phyloP scores from a whole-genome alignment of 2,113 vertebrate species.

The Takifugu flavidus region DNA sequence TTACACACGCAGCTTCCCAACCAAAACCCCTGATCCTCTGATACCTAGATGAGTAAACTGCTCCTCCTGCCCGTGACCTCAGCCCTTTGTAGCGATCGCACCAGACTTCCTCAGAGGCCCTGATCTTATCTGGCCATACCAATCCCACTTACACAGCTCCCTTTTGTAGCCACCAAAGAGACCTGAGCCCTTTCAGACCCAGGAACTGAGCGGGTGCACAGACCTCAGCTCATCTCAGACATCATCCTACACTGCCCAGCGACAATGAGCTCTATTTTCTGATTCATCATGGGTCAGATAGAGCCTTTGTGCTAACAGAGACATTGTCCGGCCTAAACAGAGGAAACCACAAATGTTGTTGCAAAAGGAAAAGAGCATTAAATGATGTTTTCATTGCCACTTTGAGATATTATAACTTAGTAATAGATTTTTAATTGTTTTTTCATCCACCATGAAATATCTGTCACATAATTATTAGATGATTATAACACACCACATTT shows the following conservation, averaged over 20 bases:
- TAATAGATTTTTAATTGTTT: too few species aligned
- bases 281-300: constrained; percentile 62
- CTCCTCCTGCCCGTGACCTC: constrained; percentile 75
- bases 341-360: constrained; percentile 22
- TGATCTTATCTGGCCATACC: constrained; percentile 73
- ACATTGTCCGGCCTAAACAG: constrained; percentile 52
- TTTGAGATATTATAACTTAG: neutral
- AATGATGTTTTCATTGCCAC: constrained; percentile 21
- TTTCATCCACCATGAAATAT: too few species aligned
- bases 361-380: constrained; percentile 37
- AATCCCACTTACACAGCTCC: constrained; percentile 68
- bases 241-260: constrained; percentile 72
- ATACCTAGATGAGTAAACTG: constrained; percentile 73
- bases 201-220: constrained; percentile 54
- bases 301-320: constrained; percentile 50
- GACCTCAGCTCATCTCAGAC: constrained; percentile 71
- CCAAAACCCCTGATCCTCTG: constrained; percentile 66
- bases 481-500: too few species aligned
- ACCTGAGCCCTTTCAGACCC: constrained; percentile 63
- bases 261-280: constrained; percentile 69
- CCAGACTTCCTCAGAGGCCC: constrained; percentile 71
- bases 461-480: too few species aligned
- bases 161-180: constrained; percentile 66
- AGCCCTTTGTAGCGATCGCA: constrained; percentile 75
- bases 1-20: constrained; percentile 64